These are phyloP conservation scores for Platygyra sinensis DNA, from an alignment of 64 coral and sea anemone genomes.

Conservation along the genomic window DNA sequence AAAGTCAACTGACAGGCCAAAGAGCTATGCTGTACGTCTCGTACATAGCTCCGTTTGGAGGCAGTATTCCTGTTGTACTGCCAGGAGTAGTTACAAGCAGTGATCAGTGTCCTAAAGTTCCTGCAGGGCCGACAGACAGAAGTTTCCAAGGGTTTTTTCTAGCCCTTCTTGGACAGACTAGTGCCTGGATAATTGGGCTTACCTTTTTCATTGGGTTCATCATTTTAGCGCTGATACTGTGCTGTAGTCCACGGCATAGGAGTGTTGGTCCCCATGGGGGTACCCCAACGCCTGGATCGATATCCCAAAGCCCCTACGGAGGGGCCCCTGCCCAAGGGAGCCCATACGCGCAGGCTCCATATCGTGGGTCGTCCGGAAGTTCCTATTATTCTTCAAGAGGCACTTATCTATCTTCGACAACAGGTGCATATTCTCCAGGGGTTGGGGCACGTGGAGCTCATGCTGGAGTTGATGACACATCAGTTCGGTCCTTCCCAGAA, in stretches of 20 bases:
- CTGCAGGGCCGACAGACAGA: background rate
- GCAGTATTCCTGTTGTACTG: background rate
- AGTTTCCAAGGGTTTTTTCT: slow-evolving; percentile 64
- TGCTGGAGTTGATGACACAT: background rate
- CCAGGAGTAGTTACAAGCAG: background rate
- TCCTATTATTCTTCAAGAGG: background rate
- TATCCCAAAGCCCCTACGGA: background rate
- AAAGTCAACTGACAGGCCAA: slow-evolving; percentile 74
- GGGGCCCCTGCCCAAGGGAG: background rate
- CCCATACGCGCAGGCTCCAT: background rate
- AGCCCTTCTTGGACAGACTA: slow-evolving; percentile 75
- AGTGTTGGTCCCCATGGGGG: background rate
- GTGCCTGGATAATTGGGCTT: slow-evolving; percentile 90
- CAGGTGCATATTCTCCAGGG: background rate
- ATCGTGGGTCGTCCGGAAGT: background rate
- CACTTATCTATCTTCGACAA: background rate
- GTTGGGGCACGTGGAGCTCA: background rate
- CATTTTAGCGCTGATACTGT: slow-evolving; percentile 74
- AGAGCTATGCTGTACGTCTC: slow-evolving; percentile 63
- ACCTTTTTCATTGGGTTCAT: slow-evolving; percentile 79
- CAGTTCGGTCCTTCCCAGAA: slow-evolving; percentile 9
- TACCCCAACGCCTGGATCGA: slow-evolving; percentile 13
- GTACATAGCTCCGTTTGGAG: slow-evolving; percentile 42
- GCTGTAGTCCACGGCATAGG: slow-evolving; percentile 58
- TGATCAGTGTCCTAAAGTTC: slow-evolving; percentile 27